Conservation (phyloP, 2,797 vertebrate genomes). For the Heterohyrax brucei region DNA sequence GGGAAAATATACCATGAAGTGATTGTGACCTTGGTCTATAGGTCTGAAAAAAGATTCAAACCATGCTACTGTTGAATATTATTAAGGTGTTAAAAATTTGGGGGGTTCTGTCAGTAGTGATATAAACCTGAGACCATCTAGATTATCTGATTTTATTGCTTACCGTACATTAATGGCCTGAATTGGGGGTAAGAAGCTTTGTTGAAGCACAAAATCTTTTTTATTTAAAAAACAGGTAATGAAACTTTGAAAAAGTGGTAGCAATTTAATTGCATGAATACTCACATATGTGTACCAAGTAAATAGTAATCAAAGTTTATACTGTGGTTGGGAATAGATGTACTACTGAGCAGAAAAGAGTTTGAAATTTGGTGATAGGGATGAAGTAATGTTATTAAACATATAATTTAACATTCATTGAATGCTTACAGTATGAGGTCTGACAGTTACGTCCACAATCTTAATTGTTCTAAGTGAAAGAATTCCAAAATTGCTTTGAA, state of each 20-base stretch:
- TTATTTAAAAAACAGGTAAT: neutral
- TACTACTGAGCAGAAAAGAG: neutral
- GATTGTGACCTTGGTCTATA: neutral
- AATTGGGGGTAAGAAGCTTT: neutral
- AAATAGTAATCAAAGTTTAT: neutral
- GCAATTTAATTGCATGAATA: neutral
- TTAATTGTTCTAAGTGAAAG: too few species aligned
- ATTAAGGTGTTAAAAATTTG: neutral
- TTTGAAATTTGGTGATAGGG: neutral
- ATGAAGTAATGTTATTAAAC: neutral
- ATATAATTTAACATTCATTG: neutral
- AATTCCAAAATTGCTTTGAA: too few species aligned
- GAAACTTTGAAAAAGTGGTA: neutral
- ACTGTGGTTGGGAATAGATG: neutral
- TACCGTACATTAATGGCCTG: neutral
- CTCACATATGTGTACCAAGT: neutral
- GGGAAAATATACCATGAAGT: neutral
- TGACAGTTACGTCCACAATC: too few species aligned
- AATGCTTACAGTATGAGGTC: neutral
- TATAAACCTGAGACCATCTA: neutral
- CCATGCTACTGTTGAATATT: neutral
- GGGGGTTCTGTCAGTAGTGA: neutral
- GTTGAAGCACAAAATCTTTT: neutral
- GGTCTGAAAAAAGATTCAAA: neutral
- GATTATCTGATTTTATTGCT: neutral